Evolutionary conservation across 2,797 vertebrate genomes (phyloP).

Genomic region (Sebastes oblongus): DNA sequence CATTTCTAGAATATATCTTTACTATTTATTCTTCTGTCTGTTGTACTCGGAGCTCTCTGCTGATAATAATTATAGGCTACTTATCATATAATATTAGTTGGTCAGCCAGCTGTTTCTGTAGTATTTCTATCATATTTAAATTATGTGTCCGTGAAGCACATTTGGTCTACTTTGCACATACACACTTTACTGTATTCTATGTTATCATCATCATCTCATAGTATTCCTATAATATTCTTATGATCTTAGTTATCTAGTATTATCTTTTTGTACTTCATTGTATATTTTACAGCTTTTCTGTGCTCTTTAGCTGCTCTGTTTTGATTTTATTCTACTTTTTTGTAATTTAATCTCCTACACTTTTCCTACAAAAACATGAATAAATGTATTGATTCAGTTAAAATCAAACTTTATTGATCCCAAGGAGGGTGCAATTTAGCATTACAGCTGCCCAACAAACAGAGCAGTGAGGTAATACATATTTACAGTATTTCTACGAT

Average conservation of each 20-base stretch:
- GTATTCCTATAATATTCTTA: too few species aligned
- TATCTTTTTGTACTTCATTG: not conserved
- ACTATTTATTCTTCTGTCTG: not conserved
- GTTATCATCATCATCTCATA: too few species aligned
- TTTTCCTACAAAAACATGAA: not conserved
- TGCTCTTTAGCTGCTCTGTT: not conserved
- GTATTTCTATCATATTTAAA: not conserved
- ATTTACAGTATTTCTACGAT: not conserved
- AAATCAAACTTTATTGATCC: not conserved
- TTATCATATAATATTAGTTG: too few species aligned
- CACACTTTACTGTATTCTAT: not conserved
- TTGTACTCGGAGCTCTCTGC: not conserved
- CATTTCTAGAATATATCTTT: not conserved
- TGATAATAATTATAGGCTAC: not conserved
- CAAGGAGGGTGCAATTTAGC: not conserved
- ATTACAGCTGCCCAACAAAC: not conserved
- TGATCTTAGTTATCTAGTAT: not conserved
- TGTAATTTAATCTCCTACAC: not conserved
- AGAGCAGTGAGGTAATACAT: not conserved
- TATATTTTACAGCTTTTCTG: not conserved
- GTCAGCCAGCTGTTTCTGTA: not conserved
- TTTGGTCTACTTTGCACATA: not conserved
- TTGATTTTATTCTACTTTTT: not conserved
- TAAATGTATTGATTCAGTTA: not conserved
- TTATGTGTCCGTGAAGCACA: too few species aligned